Percentiles rank a stretch among this genome's conserved stretches.
phyloP scores from a whole-genome alignment of 2,113 vertebrate species.

The pig (Sus scrofa) region DNA sequence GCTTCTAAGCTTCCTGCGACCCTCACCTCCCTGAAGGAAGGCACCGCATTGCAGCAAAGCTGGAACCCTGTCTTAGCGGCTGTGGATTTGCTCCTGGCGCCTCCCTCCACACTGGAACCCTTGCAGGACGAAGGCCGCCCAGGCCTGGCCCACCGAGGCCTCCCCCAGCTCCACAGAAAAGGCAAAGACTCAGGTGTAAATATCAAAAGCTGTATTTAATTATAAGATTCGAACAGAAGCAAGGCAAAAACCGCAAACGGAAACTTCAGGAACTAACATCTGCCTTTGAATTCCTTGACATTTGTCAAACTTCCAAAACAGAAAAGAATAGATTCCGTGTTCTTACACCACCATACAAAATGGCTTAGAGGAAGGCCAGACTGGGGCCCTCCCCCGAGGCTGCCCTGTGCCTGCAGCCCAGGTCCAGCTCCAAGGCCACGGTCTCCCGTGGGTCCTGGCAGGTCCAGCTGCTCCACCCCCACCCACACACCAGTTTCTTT shows the following conservation, averaged over 20 bases:
- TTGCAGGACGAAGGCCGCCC: neutral
- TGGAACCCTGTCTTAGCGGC: neutral
- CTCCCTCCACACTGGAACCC: neutral
- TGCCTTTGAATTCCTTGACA: conserved; percentile 26
- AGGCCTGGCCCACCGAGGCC: too few species aligned
- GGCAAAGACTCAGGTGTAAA: neutral
- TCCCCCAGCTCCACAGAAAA: neutral
- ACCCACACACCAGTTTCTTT: neutral
- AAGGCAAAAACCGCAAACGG: conserved; percentile 52
- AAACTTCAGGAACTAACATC: neutral
- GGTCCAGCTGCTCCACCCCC: neutral
- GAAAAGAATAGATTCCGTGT: neutral
- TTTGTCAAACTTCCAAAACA: conserved; percentile 60
- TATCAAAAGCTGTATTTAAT: conserved; percentile 72
- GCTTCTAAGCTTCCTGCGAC: too few species aligned
- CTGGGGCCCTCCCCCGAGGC: neutral
- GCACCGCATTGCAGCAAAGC: neutral
- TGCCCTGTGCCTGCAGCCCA: neutral
- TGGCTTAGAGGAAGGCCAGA: conserved; percentile 80
- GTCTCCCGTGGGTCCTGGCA: neutral
- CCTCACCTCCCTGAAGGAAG: neutral
- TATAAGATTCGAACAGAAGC: conserved; percentile 56
- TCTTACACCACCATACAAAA: conserved; percentile 68
- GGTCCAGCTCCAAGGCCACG: neutral
- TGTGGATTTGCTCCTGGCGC: neutral